Evolutionary conservation across 2,113 vertebrate genomes (phyloP), one percentile per base, ranked within the genome.

Genomic region (Ammospiza nelsoni): DNA sequence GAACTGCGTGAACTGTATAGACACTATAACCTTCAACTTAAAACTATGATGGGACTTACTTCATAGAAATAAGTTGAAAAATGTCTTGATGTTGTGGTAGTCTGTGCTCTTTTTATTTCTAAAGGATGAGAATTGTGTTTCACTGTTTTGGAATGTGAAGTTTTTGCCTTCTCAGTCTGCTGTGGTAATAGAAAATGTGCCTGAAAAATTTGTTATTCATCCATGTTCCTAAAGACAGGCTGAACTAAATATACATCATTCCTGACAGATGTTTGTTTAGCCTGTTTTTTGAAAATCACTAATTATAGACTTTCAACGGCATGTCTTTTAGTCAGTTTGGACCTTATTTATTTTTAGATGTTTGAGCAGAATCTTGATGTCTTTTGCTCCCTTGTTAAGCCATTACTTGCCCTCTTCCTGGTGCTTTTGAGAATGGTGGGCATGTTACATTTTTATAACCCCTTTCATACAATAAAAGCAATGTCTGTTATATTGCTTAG

Each of bases 191-290:
- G 39, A 82, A 86, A 86, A 71, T 13, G 22, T 57, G 48, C 11
- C 51, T 89, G 29, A 51, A 74, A 81, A 84, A 18, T 5, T 29
- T 80, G 37, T 88, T 88, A 35, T 35, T 49, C 46, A 9, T 71
- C 31, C 1, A 0, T 68, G 5, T 13, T 67, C 33, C 51, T 63
- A 35, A 90, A 54, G 46, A 48, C n/a, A 48, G 69, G 39, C 76
- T 78, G 55, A 75, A 52, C 68, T 96, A 87, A 94, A 71, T 89
- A 89, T 81, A 49, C 17, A 23, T 87, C 5, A 2, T 71, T 90
- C 52, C 43, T 67, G 79, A 73, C 62, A 90, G 88, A 95, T 94
- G 86, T 93, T 95, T 93, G 59, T 93, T 93, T 92, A 87, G 68
- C 65, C 68, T 74, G 41, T 46, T 91, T 77, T 90, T 86, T 39